A percentile compares a stretch with the other conserved stretches of the same genome.
Evolutionary conservation across 1,140 invertebrate genomes (phyloP).

Genomic region (Bombus terrestris): DNA sequence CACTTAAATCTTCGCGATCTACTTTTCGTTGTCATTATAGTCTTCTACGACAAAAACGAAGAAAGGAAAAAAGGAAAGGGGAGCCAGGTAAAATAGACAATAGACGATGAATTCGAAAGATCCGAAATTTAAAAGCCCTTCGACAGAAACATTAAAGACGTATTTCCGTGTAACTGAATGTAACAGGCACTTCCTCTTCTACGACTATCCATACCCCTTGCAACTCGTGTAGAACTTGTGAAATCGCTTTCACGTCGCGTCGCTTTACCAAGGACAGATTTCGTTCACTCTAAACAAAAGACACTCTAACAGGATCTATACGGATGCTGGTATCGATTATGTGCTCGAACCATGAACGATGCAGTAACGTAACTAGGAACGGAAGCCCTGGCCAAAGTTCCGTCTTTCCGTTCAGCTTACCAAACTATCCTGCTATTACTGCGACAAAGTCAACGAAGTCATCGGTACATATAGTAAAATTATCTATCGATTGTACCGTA

Average conservation of each 20-base stretch:
- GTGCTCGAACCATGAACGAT: not conserved
- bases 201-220: not conserved
- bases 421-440: not conserved
- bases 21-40: not conserved
- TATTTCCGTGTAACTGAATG: not conserved
- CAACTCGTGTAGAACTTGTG: not conserved
- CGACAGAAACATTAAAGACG: not conserved
- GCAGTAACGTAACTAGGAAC: slow-evolving; percentile 1
- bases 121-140: not conserved
- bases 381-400: not conserved
- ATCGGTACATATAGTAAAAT: too few relatives aligned
- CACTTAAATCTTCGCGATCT: not conserved
- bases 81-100: too few relatives aligned
- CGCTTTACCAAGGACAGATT: not conserved
- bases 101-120: too few relatives aligned
- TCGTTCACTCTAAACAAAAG: slow-evolving; percentile 25
- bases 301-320: slow-evolving; percentile 16
- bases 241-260: not conserved
- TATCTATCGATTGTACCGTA: not conserved
- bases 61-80: not conserved
- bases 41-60: not conserved
- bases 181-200: not conserved
- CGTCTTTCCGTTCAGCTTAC: not conserved
- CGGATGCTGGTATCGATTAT: slow-evolving; percentile 19
- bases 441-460: not conserved